Base-by-base conservation (phyloP, 2,888 invertebrate genomes). In the Xestia xanthographa region DNA sequence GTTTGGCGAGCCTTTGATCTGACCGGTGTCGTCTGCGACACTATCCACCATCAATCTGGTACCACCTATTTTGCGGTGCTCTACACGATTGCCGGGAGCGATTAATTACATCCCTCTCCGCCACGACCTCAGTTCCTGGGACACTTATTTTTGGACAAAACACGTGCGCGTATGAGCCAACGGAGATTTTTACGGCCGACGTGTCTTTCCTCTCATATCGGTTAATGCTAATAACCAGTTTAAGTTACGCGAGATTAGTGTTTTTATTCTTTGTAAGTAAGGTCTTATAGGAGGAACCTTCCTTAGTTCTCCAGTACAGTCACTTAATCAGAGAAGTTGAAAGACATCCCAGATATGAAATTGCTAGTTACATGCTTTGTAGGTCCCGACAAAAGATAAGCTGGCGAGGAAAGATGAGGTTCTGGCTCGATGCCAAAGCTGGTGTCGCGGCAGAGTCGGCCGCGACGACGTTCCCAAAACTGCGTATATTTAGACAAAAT, bases 401-500 rank as follows among this genome's bases (percentile, higher is more conserved):
- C 90, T 90, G 88, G 91, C 90, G 91, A 93, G 92, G 93, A 94
- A 93, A 94, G 94, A 94, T 92, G 93, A 93, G 92, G 91, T 88
- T 86, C 91, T 96, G 96, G 96, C 95, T 83, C 56, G 58, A n/a
- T 85, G 95, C 96, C 96, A 96, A 91, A 87, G 85, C 88, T 91
- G 93, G 90, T 95, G 96, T 95, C 95, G 95, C 94, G 93, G 94
- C 93, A 91, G 92, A 93, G 93, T 92, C 93, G 94, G 93, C 93
- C 92, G 92, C 94, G 94, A 90, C 95, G 95, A 95, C 94, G 96
- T 95, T 96, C 96, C 96, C 96, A 96, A 96, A 96, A 96, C 96
- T 96, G 95, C 95, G 96, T 96, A 96, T 96, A 96, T 96, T 96
- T 96, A 96, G 96, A 96, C 95, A 96, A 96, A 96, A 96, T 96